Conservation (phyloP, 2,113 vertebrate species). For the Scortum barcoo region DNA sequence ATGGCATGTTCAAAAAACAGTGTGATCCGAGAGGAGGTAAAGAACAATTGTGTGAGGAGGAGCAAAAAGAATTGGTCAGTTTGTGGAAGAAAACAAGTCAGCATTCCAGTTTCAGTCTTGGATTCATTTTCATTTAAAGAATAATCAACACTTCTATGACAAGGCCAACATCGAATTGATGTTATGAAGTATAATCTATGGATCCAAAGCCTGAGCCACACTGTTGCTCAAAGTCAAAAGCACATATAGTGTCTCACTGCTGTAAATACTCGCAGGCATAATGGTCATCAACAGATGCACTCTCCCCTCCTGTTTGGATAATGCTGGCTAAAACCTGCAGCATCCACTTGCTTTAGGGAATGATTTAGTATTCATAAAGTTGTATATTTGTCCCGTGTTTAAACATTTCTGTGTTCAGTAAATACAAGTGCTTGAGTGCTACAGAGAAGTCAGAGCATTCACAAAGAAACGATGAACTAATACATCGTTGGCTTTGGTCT, state of each 20-base stretch:
- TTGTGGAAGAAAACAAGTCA: not conserved
- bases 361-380: too few relatives aligned
- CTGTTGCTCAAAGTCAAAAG: not conserved
- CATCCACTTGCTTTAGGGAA: too few relatives aligned
- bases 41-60: not conserved
- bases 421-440: too few relatives aligned
- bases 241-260: not conserved
- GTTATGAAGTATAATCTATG: not conserved
- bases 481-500: too few relatives aligned
- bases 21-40: not conserved
- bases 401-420: too few relatives aligned
- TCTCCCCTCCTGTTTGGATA: not conserved
- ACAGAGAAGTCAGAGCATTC: too few relatives aligned
- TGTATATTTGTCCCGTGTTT: too few relatives aligned
- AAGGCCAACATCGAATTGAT: not conserved
- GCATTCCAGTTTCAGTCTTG: not conserved
- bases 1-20: conserved; percentile 4
- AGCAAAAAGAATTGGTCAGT: not conserved
- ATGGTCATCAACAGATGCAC: not conserved
- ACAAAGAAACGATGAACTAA: too few relatives aligned
- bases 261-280: too few relatives aligned
- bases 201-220: not conserved
- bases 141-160: not conserved
- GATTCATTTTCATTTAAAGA: not conserved
- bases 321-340: not conserved